phyloP scores from a whole-genome alignment of 1,140 invertebrate genomes.

The Anthonomus grandis region DNA sequence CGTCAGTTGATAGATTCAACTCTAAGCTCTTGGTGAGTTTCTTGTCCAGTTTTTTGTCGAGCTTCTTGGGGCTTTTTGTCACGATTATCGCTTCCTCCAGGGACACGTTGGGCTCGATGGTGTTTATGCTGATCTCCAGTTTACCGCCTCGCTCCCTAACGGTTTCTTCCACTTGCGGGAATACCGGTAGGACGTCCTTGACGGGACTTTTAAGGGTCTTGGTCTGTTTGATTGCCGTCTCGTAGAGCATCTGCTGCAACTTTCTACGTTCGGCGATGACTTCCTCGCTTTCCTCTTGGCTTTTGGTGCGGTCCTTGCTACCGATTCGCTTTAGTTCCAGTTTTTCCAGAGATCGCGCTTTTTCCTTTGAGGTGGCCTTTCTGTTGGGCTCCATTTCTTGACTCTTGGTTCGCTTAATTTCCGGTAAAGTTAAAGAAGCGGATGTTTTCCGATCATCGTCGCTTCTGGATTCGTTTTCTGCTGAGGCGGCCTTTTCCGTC shows the following conservation, averaged over 20 bases:
- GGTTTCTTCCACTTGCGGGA: constrained; percentile 64
- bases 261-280: constrained; percentile 66
- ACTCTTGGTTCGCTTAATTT: constrained; percentile 60
- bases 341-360: constrained; percentile 63
- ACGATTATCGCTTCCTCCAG: constrained; percentile 55
- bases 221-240: constrained; percentile 66
- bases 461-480: constrained; percentile 17
- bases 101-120: constrained; percentile 43
- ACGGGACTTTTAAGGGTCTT: constrained; percentile 67
- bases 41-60: constrained; percentile 61
- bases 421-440: constrained; percentile 52
- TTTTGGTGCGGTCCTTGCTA: constrained; percentile 64
- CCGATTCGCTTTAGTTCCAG: constrained; percentile 57
- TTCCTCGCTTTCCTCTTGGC: constrained; percentile 64
- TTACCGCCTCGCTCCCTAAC: constrained; percentile 46
- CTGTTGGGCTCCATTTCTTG: constrained; percentile 58
- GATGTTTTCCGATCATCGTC: constrained; percentile 45
- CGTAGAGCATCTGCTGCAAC: constrained; percentile 67
- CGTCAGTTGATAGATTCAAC: constrained; percentile 42
- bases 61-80: constrained; percentile 64
- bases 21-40: constrained; percentile 68
- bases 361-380: constrained; percentile 58
- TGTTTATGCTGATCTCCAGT: constrained; percentile 48
- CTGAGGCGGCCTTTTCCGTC: constrained; percentile 22
- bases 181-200: constrained; percentile 62